phyloP scores from a whole-genome alignment of 2,888 invertebrate genomes.

The Eledona agricola region DNA sequence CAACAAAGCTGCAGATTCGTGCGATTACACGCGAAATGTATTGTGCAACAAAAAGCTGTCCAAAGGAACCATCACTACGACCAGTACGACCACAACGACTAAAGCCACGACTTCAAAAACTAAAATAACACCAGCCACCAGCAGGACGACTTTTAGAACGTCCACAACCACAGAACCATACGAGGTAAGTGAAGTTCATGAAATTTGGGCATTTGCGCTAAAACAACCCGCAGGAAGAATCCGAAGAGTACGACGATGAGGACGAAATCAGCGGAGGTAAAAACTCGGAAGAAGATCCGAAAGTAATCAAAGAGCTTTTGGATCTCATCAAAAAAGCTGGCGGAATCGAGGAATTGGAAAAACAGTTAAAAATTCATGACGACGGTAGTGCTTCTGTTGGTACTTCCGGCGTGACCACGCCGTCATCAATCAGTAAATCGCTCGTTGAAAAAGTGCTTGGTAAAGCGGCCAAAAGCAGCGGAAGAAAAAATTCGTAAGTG shows the following conservation, averaged over 20 bases:
- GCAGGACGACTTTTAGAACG: slow-evolving; percentile 53
- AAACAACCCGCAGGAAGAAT: slow-evolving; percentile 50
- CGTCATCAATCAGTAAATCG: slow-evolving; percentile 76
- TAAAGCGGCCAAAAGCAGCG: slow-evolving; percentile 51
- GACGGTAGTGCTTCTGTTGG: slow-evolving; percentile 65
- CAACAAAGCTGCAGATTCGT: slow-evolving; percentile 90
- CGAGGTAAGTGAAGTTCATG: slow-evolving; percentile 28
- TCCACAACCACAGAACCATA: slow-evolving; percentile 57
- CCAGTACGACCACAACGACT: slow-evolving; percentile 63
- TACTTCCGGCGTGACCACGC: slow-evolving; percentile 65
- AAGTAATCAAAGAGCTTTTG: slow-evolving; percentile 83
- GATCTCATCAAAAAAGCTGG: slow-evolving; percentile 87
- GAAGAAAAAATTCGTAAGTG: slow-evolving; percentile 58
- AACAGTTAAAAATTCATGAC: slow-evolving; percentile 71
- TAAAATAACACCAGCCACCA: slow-evolving; percentile 60
- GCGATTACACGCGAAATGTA: slow-evolving; percentile 91
- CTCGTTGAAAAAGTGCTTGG: slow-evolving; percentile 79
- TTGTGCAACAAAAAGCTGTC: slow-evolving; percentile 74
- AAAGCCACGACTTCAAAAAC: slow-evolving; percentile 65
- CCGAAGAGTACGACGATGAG: slow-evolving; percentile 66
- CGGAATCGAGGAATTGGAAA: slow-evolving; percentile 86
- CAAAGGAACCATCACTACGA: slow-evolving; percentile 61
- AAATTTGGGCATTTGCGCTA: slow-evolving; percentile 1
- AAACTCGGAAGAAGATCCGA: slow-evolving; percentile 74
- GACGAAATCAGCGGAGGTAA: slow-evolving; percentile 61